Evolutionary conservation across 2,888 invertebrate species (phyloP).

Genomic region (Nemoura dubitans): DNA sequence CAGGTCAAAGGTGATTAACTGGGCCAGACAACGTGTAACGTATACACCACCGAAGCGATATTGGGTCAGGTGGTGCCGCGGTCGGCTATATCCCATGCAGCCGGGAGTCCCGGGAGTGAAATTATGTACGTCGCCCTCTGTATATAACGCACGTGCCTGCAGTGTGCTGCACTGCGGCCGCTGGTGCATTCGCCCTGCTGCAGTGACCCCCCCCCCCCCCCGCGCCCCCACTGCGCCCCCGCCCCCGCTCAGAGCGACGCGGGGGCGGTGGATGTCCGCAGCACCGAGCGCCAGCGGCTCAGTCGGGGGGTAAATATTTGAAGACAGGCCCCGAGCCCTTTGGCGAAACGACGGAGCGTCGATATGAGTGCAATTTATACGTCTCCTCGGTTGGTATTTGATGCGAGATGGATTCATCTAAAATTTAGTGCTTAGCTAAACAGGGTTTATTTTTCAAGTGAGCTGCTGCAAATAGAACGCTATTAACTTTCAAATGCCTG

Average conservation of each 20-base stretch:
- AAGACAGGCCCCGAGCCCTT: neutral
- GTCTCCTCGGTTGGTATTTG: neutral
- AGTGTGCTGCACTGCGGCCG: constrained; percentile 45
- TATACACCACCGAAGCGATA: too few relatives aligned
- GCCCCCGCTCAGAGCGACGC: neutral
- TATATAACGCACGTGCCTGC: constrained; percentile 41
- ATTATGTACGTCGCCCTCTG: neutral
- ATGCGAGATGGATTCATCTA: neutral
- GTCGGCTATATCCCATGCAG: neutral
- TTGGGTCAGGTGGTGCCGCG: neutral
- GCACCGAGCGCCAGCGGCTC: neutral
- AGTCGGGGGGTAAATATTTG: neutral
- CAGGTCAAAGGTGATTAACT: neutral
- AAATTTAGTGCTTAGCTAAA: neutral
- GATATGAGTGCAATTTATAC: neutral
- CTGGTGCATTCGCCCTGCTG: constrained; percentile 39
- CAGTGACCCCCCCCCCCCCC: constrained; percentile 27
- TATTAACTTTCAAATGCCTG: too few relatives aligned
- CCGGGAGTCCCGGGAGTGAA: neutral
- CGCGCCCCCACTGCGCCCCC: neutral
- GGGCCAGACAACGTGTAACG: neutral
- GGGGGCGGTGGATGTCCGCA: constrained; percentile 9
- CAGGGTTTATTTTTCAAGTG: neutral
- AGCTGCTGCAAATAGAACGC: neutral
- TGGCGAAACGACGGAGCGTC: neutral